Base-by-base conservation (phyloP, 2,113 vertebrate species). In the Tylochromis polylepis region DNA sequence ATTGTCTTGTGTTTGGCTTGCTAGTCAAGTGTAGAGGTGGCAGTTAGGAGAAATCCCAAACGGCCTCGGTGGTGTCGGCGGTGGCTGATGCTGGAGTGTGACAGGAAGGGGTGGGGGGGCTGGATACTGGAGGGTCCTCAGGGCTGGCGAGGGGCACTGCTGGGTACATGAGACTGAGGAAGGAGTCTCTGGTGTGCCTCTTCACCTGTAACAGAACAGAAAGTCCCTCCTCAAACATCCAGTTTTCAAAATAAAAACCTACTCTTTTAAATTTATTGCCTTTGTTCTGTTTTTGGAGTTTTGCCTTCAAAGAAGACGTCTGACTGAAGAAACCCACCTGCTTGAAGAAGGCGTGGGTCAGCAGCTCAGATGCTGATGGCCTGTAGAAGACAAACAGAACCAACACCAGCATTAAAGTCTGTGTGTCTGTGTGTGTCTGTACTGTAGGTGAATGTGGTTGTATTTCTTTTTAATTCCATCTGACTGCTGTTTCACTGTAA, bases 311-410 rank as follows among this genome's bases (percentile, higher is more conserved):
- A 78, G 75, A 53, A 27, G 8, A 79, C 4, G 8, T 22, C 8
- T 3, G 5, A 34, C 46, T 72, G 67, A 72, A 72, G 41, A 67
- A 58, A 34, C 90, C 96, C 92, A 99, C 98, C 98, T 98, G 97
- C 90, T 96, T 99, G 96, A 99, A 99, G 96, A 99, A 99, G 77
- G 96, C 95, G 81, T 99, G 99, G 11, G 96, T 97, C 91, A 99
- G 92, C 89, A 99, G 97, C 88, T 96, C 93, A 80, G 96, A 96
- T 83, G 98, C 98, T 83, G 98, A 98, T 14, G 99, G 98, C 92
- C 98, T 99, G 82, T 80, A 49, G 58, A 84, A 80, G 29, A 89
- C 18, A 95, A 62, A 55, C 18, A 81, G 49, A 27, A 56, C 2
- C 34, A 58, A 38, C 12, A 55, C 4, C 29, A 27, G 55, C 4